Conservation (phyloP, 1,140 invertebrate genomes). For the Caenorhabditis brenneri region DNA sequence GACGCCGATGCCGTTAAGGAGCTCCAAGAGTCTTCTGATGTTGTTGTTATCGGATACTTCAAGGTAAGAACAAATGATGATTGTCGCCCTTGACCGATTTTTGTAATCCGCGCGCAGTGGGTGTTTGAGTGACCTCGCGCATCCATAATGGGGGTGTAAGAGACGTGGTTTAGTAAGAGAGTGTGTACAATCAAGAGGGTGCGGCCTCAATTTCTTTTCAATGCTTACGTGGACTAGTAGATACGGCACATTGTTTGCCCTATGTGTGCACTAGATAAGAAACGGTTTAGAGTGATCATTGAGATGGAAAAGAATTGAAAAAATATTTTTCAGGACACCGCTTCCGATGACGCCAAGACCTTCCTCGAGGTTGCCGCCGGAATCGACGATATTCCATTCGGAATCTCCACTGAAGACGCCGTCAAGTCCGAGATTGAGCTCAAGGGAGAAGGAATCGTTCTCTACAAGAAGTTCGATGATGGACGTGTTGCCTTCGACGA, state of each 20-base stretch:
- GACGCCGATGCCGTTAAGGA: slow-evolving; percentile 83
- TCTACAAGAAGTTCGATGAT: slow-evolving; percentile 98
- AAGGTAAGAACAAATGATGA: slow-evolving; percentile 73
- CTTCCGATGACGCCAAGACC: slow-evolving; percentile 81
- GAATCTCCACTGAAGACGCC: slow-evolving; percentile 80
- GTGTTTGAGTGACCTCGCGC: slow-evolving; percentile 2
- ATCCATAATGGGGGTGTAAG: slow-evolving; percentile 11
- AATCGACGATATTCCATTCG: slow-evolving; percentile 88
- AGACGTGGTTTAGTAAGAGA: background rate
- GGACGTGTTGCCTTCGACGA: slow-evolving; percentile 81
- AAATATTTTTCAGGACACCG: slow-evolving; percentile 74
- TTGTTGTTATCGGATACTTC: slow-evolving; percentile 92
- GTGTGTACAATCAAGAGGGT: slow-evolving; percentile 1
- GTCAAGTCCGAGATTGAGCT: slow-evolving; percentile 79
- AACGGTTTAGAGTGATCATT: background rate
- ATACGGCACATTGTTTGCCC: background rate
- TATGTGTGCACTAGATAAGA: background rate
- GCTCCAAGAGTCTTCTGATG: slow-evolving; percentile 81
- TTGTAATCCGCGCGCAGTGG: background rate
- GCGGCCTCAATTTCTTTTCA: background rate
- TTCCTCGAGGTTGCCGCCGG: slow-evolving; percentile 82
- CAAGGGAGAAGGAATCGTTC: slow-evolving; percentile 79
- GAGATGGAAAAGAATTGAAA: background rate
- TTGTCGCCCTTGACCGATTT: slow-evolving; percentile 46
- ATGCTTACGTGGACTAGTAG: background rate